Conservation (phyloP, 2,797 vertebrate genomes). For the Aeoliscus strigatus region DNA sequence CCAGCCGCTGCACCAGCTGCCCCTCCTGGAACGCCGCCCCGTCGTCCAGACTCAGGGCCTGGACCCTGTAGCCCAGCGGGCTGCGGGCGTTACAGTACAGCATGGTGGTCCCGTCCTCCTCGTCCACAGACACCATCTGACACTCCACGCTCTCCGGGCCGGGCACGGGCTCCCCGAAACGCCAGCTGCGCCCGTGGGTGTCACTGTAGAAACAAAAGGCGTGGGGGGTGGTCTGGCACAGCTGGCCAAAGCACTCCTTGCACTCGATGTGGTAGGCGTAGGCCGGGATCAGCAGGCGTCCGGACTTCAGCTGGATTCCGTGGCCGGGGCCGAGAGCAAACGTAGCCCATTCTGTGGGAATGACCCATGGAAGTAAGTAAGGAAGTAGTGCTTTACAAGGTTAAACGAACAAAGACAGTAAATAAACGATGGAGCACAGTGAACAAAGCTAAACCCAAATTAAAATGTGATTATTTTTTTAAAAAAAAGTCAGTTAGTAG, state of each 20-base stretch:
- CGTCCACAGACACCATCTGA: slow-evolving; percentile 87
- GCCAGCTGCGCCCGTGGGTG: slow-evolving; percentile 84
- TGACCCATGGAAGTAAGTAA: slow-evolving; percentile 4
- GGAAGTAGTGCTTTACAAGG: too few relatives aligned
- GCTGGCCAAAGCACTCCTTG: slow-evolving; percentile 84
- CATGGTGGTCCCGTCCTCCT: slow-evolving; percentile 78
- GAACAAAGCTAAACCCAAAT: too few relatives aligned
- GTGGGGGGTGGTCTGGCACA: slow-evolving; percentile 84
- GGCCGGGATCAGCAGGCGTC: slow-evolving; percentile 87
- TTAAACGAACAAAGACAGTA: too few relatives aligned
- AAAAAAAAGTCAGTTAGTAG: too few relatives aligned
- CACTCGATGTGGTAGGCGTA: slow-evolving; percentile 91
- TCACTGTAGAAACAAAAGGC: slow-evolving; percentile 92
- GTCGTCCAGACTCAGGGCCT: slow-evolving; percentile 83
- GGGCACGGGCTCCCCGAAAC: slow-evolving; percentile 80
- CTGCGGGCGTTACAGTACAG: slow-evolving; percentile 93
- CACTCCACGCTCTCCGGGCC: slow-evolving; percentile 87
- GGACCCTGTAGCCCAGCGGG: slow-evolving; percentile 84
- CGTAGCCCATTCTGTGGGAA: slow-evolving; percentile 88
- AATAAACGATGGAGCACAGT: too few relatives aligned
- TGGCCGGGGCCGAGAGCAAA: slow-evolving; percentile 92
- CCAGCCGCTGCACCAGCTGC: slow-evolving; percentile 82
- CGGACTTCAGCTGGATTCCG: slow-evolving; percentile 87
- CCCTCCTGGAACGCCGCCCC: slow-evolving; percentile 83
- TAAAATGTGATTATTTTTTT: too few relatives aligned